A percentile compares a stretch with the other conserved stretches of the same genome.
Evolutionary conservation across 2,797 vertebrate species (phyloP).

Genomic region (Danio albolineatus): DNA sequence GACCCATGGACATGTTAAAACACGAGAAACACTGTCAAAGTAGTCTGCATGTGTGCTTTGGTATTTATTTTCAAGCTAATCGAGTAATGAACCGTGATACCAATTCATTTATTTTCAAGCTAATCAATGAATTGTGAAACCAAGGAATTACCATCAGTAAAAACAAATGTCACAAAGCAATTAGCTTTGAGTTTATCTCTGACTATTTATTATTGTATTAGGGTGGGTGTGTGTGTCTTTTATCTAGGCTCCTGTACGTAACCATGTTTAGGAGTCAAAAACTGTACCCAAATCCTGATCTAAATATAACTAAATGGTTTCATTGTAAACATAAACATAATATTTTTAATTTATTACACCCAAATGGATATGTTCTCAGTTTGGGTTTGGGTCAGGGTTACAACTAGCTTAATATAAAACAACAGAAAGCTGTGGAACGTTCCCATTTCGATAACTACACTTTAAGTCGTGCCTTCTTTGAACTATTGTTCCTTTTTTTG

Average conservation of each 20-base stretch:
- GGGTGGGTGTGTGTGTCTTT: too few species aligned
- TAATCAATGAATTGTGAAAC: background rate
- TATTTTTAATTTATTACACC: too few species aligned
- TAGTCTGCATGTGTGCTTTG: background rate
- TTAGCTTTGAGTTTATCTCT: background rate
- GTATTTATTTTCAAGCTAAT: background rate
- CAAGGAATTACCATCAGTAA: background rate
- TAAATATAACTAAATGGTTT: background rate
- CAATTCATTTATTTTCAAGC: background rate
- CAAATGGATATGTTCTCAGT: too few species aligned
- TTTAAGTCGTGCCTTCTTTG: background rate
- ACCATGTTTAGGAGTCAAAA: background rate
- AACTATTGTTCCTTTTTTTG: background rate
- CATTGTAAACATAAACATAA: too few species aligned
- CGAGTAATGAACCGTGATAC: background rate
- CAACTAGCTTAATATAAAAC: background rate
- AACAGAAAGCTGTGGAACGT: background rate
- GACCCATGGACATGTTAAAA: constrained; percentile 66
- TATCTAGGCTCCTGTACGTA: background rate
- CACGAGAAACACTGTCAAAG: constrained; percentile 51
- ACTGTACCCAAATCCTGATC: background rate
- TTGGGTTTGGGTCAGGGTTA: background rate
- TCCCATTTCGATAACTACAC: background rate
- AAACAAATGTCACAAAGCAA: background rate
- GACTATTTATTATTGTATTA: background rate